A percentile compares a stretch with the other conserved stretches of the same genome.
Conservation (phyloP, 1,140 invertebrate species). For the Pentalonia nigronervosa region DNA sequence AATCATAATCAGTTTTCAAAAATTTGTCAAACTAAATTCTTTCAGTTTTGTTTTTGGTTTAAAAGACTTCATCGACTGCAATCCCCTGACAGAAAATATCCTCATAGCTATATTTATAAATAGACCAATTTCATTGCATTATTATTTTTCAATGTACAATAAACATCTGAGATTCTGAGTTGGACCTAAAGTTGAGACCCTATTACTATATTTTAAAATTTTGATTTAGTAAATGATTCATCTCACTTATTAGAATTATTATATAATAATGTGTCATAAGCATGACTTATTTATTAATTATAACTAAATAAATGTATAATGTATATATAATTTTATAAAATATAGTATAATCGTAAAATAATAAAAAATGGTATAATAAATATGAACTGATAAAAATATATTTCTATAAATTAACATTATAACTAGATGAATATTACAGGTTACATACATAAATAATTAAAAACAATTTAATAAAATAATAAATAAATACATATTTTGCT, state of each 20-base stretch:
- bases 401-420: background rate
- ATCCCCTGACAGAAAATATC: too few relatives aligned
- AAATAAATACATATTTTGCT: background rate
- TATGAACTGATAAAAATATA: background rate
- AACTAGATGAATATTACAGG: background rate
- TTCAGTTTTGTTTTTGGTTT: too few relatives aligned
- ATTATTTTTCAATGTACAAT: background rate
- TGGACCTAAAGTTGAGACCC: background rate
- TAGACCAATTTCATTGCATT: too few relatives aligned
- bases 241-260: background rate
- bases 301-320: background rate
- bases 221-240: background rate
- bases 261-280: background rate
- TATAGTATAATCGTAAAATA: background rate
- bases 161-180: background rate
- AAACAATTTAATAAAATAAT: background rate
- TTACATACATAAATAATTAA: background rate
- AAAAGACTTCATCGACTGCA: too few relatives aligned
- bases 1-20: too few relatives aligned
- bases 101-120: too few relatives aligned
- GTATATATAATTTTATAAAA: background rate
- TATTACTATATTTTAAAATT: background rate
- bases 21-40: too few relatives aligned
- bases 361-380: background rate
- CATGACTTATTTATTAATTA: background rate